Percentiles rank a stretch among this genome's conserved stretches.
These are phyloP conservation scores for Phortica okadai DNA, from an alignment of 2,888 invertebrate species.

Conservation along the genomic window DNA sequence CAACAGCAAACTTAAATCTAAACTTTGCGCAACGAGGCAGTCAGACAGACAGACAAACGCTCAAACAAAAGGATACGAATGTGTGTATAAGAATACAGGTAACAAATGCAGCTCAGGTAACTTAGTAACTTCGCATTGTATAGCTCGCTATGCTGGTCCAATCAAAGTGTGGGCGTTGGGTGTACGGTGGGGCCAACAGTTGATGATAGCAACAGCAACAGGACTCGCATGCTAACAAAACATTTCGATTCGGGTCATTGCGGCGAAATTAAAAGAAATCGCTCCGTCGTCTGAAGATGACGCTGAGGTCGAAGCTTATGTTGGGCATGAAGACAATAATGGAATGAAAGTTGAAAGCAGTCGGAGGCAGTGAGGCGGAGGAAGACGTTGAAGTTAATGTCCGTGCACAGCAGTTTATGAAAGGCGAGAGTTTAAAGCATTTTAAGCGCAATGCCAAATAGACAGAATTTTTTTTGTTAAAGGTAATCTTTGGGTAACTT, in stretches of 20 bases:
- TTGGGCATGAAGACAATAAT: conserved; percentile 1
- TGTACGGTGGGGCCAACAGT: not conserved
- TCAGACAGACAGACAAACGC: conserved; percentile 9
- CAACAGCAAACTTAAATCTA: conserved; percentile 32
- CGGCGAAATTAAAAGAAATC: conserved; percentile 64
- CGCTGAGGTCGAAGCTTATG: not conserved
- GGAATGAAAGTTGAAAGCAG: not conserved
- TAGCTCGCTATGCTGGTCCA: not conserved
- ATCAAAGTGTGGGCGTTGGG: not conserved
- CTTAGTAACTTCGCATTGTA: conserved; percentile 2
- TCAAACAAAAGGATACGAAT: not conserved
- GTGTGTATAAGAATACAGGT: conserved; percentile 3
- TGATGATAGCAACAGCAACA: conserved; percentile 20
- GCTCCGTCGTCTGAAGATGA: conserved; percentile 41
- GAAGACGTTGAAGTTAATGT: too few relatives aligned
- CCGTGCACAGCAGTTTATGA: too few relatives aligned
- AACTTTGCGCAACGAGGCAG: conserved; percentile 23
- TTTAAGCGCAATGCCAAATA: too few relatives aligned
- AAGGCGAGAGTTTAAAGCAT: too few relatives aligned
- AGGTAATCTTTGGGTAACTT: too few relatives aligned
- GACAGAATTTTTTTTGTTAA: too few relatives aligned
- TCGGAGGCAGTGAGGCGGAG: not conserved
- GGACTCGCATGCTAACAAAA: conserved; percentile 36
- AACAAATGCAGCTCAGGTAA: conserved; percentile 4
- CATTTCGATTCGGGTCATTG: conserved; percentile 63